Base-by-base conservation (phyloP, 2,797 vertebrate species). In the Anguilla anguilla region DNA sequence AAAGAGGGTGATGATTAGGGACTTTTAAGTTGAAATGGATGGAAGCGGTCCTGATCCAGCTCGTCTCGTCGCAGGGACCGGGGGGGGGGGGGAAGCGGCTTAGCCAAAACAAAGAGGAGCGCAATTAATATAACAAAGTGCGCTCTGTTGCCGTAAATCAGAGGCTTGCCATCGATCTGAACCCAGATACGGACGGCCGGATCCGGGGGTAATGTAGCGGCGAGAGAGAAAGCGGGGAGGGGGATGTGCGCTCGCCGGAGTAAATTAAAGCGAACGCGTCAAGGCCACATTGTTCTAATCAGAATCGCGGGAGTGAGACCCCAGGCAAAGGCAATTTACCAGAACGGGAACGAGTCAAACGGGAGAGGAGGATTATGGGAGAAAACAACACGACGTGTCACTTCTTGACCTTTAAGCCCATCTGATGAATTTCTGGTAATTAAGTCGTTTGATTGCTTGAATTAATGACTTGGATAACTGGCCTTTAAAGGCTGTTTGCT, bases 391-490 rank as follows among this genome's bases (percentile, higher is more conserved):
- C 90, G 92, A 93, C 94, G 92, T 95, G 94, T 96, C 95, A 96
- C 96, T 96, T 95, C 96, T 96, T 96, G 96, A 97, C 96, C 96
- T 96, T 96, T 96, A 96, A 96, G 96, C 95, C 95, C 95, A 96
- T 97, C 96, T 97, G 96, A 97, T 96, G 96, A 96, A 96, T 96
- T 97, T 96, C 95, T 96, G 95, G 96, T 96, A 96, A 96, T 97
- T 96, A 97, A 96, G 96, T 93, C 92, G 90, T 96, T 97, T 97
- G 95, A 97, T 96, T 97, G 96, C 95, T 93, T 95, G 95, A 96
- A 96, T 97, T 96, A 96, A 97, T 96, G 96, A 96, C 95, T 96
- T 96, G 96, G 96, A 97, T 97, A 97, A 97, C 96, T 96, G 96
- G 95, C 96, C 96, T 97, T 96, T 96, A 97, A 96, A 96, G 95